A percentile compares a stretch with the other conserved stretches of the same genome.
Conservation (phyloP, 2,113 vertebrate genomes). For the Coryphaenoides rupestris region DNA sequence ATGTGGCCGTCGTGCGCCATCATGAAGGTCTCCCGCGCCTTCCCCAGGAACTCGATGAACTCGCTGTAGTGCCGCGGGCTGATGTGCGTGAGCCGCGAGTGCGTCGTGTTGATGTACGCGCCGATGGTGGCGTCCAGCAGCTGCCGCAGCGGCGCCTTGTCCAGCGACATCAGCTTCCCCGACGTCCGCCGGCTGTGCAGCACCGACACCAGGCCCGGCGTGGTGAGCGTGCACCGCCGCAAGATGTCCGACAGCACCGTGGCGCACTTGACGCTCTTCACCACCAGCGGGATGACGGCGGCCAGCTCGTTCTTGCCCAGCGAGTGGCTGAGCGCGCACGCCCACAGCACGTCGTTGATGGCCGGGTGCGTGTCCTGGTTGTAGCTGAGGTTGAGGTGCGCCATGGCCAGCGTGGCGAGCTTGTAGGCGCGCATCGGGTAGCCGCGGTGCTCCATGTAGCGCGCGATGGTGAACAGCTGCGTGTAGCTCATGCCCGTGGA, state of each 20-base stretch:
- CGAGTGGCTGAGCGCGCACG: slow-evolving; percentile 97
- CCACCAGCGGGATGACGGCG: slow-evolving; percentile 93
- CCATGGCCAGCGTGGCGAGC: slow-evolving; percentile 94
- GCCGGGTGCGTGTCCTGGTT: slow-evolving; percentile 98
- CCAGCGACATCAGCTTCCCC: slow-evolving; percentile 96
- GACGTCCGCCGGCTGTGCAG: slow-evolving; percentile 94
- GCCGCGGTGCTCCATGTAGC: slow-evolving; percentile 98
- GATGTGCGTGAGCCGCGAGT: slow-evolving; percentile 97
- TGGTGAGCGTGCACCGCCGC: slow-evolving; percentile 94
- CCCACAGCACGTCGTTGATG: slow-evolving; percentile 98
- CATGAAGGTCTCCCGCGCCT: slow-evolving; percentile 94
- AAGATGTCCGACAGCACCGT: slow-evolving; percentile 98
- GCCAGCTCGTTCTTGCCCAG: slow-evolving; percentile 97
- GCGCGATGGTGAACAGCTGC: slow-evolving; percentile 98
- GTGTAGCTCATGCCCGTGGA: slow-evolving; percentile 95
- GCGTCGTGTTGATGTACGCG: slow-evolving; percentile 98
- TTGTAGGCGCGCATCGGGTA: slow-evolving; percentile 97
- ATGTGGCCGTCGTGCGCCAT: slow-evolving; percentile 96
- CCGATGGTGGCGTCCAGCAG: slow-evolving; percentile 96
- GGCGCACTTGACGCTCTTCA: slow-evolving; percentile 97
- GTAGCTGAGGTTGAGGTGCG: slow-evolving; percentile 97
- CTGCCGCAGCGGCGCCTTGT: slow-evolving; percentile 96
- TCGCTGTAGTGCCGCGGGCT: slow-evolving; percentile 97
- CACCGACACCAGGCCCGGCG: slow-evolving; percentile 88
- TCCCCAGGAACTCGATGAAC: slow-evolving; percentile 98